phyloP scores from a whole-genome alignment of 2,113 vertebrate genomes.

The Nycticorax nycticorax region DNA sequence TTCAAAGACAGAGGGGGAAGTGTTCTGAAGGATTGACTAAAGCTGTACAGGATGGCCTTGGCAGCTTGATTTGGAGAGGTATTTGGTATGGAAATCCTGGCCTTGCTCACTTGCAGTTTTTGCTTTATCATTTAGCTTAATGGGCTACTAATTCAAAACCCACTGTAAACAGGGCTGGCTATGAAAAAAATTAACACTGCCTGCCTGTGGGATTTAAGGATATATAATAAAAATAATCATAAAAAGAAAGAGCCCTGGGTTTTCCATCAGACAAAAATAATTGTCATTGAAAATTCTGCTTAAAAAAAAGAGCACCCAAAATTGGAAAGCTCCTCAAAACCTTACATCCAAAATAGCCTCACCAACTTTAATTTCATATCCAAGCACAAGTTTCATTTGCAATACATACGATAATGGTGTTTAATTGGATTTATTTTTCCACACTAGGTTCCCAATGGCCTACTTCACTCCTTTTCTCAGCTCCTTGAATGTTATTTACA shows the following conservation, averaged over 20 bases:
- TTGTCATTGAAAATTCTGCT: constrained; percentile 28
- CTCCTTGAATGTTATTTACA: constrained; percentile 77
- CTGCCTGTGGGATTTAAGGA: constrained; percentile 47
- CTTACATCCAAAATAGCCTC: constrained; percentile 37
- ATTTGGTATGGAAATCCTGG: constrained; percentile 29
- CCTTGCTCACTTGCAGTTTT: constrained; percentile 18
- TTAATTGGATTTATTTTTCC: constrained; percentile 82
- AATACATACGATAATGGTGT: constrained; percentile 67
- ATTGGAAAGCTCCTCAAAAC: constrained; percentile 27
- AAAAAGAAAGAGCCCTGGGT: constrained; percentile 40
- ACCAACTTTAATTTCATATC: constrained; percentile 66
- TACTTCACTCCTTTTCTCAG: constrained; percentile 72
- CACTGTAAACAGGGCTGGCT: constrained; percentile 26
- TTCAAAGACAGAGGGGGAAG: not conserved
- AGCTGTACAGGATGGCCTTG: not conserved
- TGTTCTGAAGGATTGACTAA: not conserved
- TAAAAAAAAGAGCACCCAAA: not conserved
- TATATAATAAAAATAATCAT: constrained; percentile 51
- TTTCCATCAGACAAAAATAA: constrained; percentile 52
- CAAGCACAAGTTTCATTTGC: constrained; percentile 70
- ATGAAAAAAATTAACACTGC: constrained; percentile 44
- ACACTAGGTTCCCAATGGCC: constrained; percentile 60
- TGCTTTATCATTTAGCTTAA: constrained; percentile 63
- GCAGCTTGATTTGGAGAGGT: constrained; percentile 12
- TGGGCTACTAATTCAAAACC: constrained; percentile 38